Conservation (phyloP, 2,888 invertebrate genomes). For the Eustalomyia histrio region DNA sequence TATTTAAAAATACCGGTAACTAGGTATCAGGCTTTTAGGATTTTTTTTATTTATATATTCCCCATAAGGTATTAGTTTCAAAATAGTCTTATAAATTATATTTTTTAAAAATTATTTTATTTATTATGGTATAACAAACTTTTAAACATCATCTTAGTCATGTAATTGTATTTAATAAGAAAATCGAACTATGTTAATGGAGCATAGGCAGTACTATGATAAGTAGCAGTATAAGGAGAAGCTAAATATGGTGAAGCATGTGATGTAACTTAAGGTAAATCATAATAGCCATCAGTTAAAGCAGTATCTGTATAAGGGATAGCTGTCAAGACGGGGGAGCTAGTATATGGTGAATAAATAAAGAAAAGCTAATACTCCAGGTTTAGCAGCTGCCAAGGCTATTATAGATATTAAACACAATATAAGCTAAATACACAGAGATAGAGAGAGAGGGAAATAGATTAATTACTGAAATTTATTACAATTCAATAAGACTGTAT, state of each 20-base stretch:
- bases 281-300: slow-evolving; percentile 49
- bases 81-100: too few species aligned
- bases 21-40: too few species aligned
- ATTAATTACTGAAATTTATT: slow-evolving; percentile 32
- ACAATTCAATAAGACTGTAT: slow-evolving; percentile 12
- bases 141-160: background rate
- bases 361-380: slow-evolving; percentile 56
- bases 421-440: slow-evolving; percentile 31
- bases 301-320: slow-evolving; percentile 42
- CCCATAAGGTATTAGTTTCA: too few species aligned
- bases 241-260: slow-evolving; percentile 48
- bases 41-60: too few species aligned
- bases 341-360: slow-evolving; percentile 56
- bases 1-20: too few species aligned
- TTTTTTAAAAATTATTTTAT: background rate
- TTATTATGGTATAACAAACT: background rate
- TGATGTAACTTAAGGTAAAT: slow-evolving; percentile 30
- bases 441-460: background rate
- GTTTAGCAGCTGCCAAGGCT: slow-evolving; percentile 62
- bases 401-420: slow-evolving; percentile 62
- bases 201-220: slow-evolving; percentile 17
- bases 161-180: background rate
- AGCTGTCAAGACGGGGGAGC: slow-evolving; percentile 14
- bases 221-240: slow-evolving; percentile 62
- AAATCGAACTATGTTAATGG: slow-evolving; percentile 14